These are phyloP conservation scores for Electrophaes corylata DNA, from an alignment of 2,888 invertebrate species.

Conservation along the genomic window DNA sequence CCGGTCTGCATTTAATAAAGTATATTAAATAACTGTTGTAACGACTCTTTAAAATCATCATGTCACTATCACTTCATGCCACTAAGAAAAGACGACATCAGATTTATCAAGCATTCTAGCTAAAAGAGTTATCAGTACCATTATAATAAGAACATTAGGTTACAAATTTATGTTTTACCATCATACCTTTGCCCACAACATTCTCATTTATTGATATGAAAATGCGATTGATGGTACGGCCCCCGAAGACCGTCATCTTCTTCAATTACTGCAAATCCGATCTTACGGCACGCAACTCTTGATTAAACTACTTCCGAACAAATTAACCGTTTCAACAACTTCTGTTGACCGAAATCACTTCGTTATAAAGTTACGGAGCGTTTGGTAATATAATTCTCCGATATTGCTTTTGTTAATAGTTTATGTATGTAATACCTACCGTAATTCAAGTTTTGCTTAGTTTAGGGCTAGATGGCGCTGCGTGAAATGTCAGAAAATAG, in stretches of 20 bases:
- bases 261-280: slow-evolving; percentile 66
- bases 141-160: too few relatives aligned
- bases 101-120: too few relatives aligned
- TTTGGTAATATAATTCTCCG: slow-evolving; percentile 26
- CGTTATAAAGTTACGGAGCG: slow-evolving; percentile 37
- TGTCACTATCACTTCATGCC: too few relatives aligned
- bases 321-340: slow-evolving; percentile 50
- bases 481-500: too few relatives aligned
- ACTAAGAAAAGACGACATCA: too few relatives aligned
- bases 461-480: too few relatives aligned
- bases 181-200: too few relatives aligned
- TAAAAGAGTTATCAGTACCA: too few relatives aligned
- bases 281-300: slow-evolving; percentile 51
- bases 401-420: slow-evolving; percentile 27
- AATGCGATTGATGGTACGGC: slow-evolving; percentile 9
- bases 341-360: slow-evolving; percentile 47
- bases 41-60: too few relatives aligned
- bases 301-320: slow-evolving; percentile 67
- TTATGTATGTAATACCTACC: slow-evolving; percentile 10
- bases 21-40: too few relatives aligned
- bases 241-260: slow-evolving; percentile 52
- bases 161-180: too few relatives aligned
- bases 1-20: too few relatives aligned
- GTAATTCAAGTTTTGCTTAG: background rate
- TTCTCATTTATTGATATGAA: background rate